phyloP scores from a whole-genome alignment of 1,140 invertebrate species.

The Orchestia grillus region DNA sequence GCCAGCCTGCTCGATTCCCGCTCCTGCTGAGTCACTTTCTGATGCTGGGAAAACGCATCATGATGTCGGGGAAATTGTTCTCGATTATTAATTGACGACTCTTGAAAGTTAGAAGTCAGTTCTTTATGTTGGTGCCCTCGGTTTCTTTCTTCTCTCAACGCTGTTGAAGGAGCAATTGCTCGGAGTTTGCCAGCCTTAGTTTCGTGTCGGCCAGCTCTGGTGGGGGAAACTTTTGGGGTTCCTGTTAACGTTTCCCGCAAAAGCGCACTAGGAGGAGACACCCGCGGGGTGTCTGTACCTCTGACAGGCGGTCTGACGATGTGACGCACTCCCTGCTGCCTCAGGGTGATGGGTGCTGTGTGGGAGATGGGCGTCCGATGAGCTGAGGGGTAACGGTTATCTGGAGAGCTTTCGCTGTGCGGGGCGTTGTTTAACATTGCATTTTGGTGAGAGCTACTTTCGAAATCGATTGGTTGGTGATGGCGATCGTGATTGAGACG shows the following conservation, averaged over 20 bases:
- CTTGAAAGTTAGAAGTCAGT: not conserved
- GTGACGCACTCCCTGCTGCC: not conserved
- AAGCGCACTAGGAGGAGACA: slow-evolving; percentile 16
- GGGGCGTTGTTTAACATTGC: not conserved
- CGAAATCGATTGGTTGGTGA: not conserved
- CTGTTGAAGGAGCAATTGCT: not conserved
- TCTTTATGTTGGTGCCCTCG: not conserved
- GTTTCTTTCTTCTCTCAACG: not conserved
- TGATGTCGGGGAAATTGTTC: not conserved
- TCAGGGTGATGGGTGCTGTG: not conserved
- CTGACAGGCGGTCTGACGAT: slow-evolving; percentile 1
- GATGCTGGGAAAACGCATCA: not conserved
- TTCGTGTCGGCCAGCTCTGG: not conserved
- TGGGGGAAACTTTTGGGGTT: not conserved
- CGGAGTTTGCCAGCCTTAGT: not conserved
- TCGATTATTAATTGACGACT: not conserved
- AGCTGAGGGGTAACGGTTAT: not conserved
- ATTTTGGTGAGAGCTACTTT: not conserved
- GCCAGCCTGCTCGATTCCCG: not conserved
- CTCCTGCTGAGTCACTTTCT: not conserved
- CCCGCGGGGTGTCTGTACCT: not conserved
- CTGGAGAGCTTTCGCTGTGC: not conserved
- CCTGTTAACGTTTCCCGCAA: not conserved
- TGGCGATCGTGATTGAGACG: not conserved
- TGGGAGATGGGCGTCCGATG: not conserved